A percentile compares a stretch with the other conserved stretches of the same genome.
phyloP scores from a whole-genome alignment of 2,888 invertebrate species.

The Drosophila kanekoi region DNA sequence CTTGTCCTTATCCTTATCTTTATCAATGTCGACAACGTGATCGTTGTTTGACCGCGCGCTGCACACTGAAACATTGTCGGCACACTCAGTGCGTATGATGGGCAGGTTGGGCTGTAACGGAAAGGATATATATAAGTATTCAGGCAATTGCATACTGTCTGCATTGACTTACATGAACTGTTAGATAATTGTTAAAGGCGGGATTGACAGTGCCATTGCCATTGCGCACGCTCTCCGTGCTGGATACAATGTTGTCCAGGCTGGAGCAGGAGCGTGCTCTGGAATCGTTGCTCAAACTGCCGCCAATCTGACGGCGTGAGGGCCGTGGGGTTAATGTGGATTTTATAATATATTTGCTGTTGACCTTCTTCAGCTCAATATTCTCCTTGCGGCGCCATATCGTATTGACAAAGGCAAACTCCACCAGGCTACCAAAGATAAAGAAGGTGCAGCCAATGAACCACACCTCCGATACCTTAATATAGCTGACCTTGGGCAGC shows the following conservation, averaged over 20 bases:
- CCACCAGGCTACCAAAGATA: conserved; percentile 82
- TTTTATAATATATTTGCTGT: conserved; percentile 82
- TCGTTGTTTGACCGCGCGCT: conserved; percentile 73
- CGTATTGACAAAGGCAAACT: conserved; percentile 82
- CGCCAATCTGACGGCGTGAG: conserved; percentile 71
- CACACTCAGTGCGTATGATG: conserved; percentile 81
- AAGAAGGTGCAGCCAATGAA: conserved; percentile 82
- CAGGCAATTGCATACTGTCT: rapidly evolving
- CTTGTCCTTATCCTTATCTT: conserved; percentile 66
- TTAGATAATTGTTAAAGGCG: conserved; percentile 86
- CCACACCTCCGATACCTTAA: conserved; percentile 82
- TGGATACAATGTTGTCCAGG: conserved; percentile 89
- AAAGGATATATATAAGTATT: not conserved
- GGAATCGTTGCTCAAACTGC: conserved; percentile 83
- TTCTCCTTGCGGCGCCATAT: conserved; percentile 83
- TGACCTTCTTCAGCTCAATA: conserved; percentile 82
- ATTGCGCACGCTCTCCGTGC: conserved; percentile 88
- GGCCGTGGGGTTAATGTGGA: conserved; percentile 82
- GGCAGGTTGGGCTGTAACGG: conserved; percentile 70
- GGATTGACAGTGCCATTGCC: conserved; percentile 73
- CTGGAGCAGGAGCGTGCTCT: conserved; percentile 89
- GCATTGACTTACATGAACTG: conserved; percentile 76
- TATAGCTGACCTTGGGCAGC: conserved; percentile 82
- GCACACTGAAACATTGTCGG: conserved; percentile 74
- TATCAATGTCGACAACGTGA: conserved; percentile 78